Base-by-base conservation (phyloP, 1,140 invertebrate species). In the Drosophila punjabiensis region DNA sequence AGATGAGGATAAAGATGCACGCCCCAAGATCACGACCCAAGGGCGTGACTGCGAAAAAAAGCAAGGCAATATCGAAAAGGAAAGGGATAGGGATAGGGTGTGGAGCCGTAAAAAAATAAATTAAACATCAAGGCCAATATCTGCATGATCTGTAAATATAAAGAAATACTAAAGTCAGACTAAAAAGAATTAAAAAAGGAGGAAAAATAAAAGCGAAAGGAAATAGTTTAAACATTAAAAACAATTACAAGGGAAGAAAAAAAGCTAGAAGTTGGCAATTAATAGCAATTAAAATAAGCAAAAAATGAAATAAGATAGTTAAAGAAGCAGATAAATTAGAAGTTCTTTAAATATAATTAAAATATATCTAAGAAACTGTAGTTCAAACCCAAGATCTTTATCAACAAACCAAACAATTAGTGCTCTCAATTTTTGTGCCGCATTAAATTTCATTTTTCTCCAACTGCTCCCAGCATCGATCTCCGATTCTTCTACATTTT, bases 361-460 rank as follows among this genome's bases (percentile, higher is more conserved):
- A 53, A 28, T 18, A 16, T 30, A 4, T 7, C 30, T 24, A 16
- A 48, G 10, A 39, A 16, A 48, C 43, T 35, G 43, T 33, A 53
- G 48, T 3, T 33, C 13, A 32, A 45, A 30, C 18, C 43, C 24
- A 55, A 64, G 41, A 47, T 63, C 39, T 47, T 8, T 6, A 33
- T 16, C 59, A 18, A 1, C 28, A 45, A 47, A 47, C 20, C 43
- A 30, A 20, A 39, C 41, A 30, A 73, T 67, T 73, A 63, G 28
- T 78, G 48, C 74, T 67, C 24, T 53, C 78, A 75, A 88, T 81
- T 84, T 88, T 78, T 81, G 73, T 63, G 60, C 74, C 55, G 59
- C 69, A 81, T 78, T 84, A 84, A 83, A 77, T 81, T 80, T 63
- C 62, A 74, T 56, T 60, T 69, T 48, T 47, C 37, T 60, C 52